These are phyloP conservation scores for Diadumene lineata DNA, from an alignment of 92 coral and sea anemone species.

Conservation along the genomic window DNA sequence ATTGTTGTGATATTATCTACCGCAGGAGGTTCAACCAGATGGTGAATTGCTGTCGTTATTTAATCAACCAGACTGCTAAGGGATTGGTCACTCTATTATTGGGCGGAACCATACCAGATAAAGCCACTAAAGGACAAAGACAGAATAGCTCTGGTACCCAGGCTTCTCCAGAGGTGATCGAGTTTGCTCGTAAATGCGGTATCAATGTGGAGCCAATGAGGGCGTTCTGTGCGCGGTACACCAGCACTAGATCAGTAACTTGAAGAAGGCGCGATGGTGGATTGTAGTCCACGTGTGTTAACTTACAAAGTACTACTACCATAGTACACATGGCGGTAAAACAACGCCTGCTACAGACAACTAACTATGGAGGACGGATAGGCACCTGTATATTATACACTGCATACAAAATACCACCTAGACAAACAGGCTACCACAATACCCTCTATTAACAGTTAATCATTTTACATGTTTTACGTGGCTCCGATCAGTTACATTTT, in stretches of 20 bases:
- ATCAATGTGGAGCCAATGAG: slow-evolving; percentile 88
- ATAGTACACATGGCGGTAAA: slow-evolving; percentile 24
- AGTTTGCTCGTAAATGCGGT: slow-evolving; percentile 88
- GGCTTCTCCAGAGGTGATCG: slow-evolving; percentile 89
- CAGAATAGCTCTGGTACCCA: slow-evolving; percentile 84
- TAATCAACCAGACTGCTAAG: slow-evolving; percentile 76
- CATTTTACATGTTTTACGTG: too few species aligned
- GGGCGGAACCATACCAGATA: slow-evolving; percentile 62
- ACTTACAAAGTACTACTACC: slow-evolving; percentile 31
- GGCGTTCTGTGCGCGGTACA: slow-evolving; percentile 82
- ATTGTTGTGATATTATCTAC: slow-evolving; percentile 23
- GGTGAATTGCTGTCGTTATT: slow-evolving; percentile 90
- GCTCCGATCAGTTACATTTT: too few species aligned
- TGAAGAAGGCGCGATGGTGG: slow-evolving; percentile 45
- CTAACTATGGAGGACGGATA: slow-evolving; percentile 16
- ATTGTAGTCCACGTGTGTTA: slow-evolving; percentile 27
- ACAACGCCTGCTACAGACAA: not conserved
- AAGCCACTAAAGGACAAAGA: slow-evolving; percentile 72
- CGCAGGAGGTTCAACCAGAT: slow-evolving; percentile 94
- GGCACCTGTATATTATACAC: slow-evolving; percentile 14
- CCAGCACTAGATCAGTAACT: slow-evolving; percentile 64
- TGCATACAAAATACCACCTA: too few species aligned
- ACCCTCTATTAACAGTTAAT: too few species aligned
- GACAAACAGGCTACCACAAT: too few species aligned
- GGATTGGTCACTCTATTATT: slow-evolving; percentile 93